phyloP scores from a whole-genome alignment of 2,113 vertebrate species.

The Macquaria australasica region DNA sequence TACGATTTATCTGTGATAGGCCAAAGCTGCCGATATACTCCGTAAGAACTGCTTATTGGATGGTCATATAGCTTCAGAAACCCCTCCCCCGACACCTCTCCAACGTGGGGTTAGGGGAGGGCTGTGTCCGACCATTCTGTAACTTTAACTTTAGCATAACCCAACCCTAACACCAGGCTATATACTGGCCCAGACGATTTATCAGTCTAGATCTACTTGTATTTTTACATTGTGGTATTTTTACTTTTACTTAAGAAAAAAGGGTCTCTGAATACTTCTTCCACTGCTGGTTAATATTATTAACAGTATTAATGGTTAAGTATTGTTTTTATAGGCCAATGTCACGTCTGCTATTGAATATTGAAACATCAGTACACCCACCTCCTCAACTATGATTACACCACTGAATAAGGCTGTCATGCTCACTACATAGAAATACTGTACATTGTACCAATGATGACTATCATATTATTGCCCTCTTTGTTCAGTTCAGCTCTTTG shows the following conservation, averaged over 20 bases:
- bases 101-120: too few relatives aligned
- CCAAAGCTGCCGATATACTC: neutral
- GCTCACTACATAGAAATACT: neutral
- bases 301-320: neutral
- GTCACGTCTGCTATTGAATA: neutral
- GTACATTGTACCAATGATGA: neutral
- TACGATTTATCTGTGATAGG: neutral
- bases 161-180: too few relatives aligned
- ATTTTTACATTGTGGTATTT: neutral
- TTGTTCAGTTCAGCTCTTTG: slow-evolving; percentile 26
- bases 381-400: neutral
- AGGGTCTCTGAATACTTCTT: neutral
- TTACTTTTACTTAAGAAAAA: neutral
- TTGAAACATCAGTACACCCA: neutral
- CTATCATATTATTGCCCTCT: slow-evolving; percentile 8
- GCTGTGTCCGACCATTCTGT: neutral
- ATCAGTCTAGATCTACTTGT: neutral
- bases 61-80: too few relatives aligned
- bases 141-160: neutral
- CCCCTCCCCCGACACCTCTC: too few relatives aligned
- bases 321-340: slow-evolving; percentile 5
- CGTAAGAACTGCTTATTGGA: neutral
- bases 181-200: neutral
- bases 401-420: neutral
- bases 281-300: neutral